phyloP scores from a whole-genome alignment of 2,888 invertebrate species.

The Lacanobia wlatinum region DNA sequence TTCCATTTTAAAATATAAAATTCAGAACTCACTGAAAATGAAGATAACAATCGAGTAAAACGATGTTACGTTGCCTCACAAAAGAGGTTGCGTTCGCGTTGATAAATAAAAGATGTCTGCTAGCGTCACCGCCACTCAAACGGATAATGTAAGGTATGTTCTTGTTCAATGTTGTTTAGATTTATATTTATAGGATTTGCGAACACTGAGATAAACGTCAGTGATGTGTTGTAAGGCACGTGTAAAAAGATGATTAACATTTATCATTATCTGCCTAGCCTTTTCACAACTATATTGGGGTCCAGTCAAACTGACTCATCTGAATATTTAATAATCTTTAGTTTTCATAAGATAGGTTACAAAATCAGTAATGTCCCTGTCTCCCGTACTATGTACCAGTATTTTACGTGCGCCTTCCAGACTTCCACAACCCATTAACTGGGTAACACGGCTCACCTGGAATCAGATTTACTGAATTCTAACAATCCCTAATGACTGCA shows the following conservation, averaged over 20 bases:
- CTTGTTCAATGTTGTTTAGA: conserved; percentile 39
- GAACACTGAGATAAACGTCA: conserved; percentile 35
- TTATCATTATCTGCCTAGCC: too few species aligned
- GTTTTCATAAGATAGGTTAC: too few species aligned
- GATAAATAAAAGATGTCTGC: conserved; percentile 48
- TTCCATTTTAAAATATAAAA: background rate
- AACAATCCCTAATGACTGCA: too few species aligned
- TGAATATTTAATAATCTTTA: too few species aligned
- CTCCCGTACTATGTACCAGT: too few species aligned
- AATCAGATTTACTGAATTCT: too few species aligned
- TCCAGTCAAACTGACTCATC: too few species aligned
- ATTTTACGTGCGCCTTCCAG: too few species aligned
- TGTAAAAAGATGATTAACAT: background rate
- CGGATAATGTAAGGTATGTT: conserved; percentile 40
- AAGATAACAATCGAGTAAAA: conserved; percentile 19
- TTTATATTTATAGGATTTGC: conserved; percentile 49
- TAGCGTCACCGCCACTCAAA: conserved; percentile 36
- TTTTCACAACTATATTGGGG: too few species aligned
- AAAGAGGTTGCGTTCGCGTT: conserved; percentile 41
- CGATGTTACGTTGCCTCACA: conserved; percentile 17
- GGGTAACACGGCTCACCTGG: too few species aligned
- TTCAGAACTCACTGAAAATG: conserved; percentile 1
- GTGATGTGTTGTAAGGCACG: background rate
- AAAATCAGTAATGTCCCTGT: too few species aligned
- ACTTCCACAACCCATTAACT: too few species aligned